Conservation (phyloP, 2,888 invertebrate species). For the Catocala sponsa region DNA sequence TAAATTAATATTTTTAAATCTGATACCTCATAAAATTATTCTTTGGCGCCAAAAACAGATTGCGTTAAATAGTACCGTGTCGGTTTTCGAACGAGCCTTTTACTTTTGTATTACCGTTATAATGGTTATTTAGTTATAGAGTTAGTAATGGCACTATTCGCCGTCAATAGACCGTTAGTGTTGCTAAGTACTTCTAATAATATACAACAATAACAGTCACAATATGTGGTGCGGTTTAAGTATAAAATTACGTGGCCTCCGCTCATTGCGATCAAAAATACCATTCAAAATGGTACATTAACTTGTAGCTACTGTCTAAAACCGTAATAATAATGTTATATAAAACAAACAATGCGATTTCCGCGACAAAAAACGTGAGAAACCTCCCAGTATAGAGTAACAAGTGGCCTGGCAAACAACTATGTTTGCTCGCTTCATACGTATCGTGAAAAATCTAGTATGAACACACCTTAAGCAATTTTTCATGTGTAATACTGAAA, state of each 20-base stretch:
- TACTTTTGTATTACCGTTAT: slow-evolving; percentile 10
- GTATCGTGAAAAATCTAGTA: slow-evolving; percentile 10
- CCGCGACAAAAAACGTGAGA: slow-evolving; percentile 14
- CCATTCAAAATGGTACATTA: slow-evolving; percentile 1
- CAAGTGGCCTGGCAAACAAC: neutral
- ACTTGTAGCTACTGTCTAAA: neutral
- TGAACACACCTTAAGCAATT: slow-evolving; percentile 11
- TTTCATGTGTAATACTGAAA: slow-evolving; percentile 17
- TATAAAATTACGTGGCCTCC: slow-evolving; percentile 18
- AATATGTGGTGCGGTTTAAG: slow-evolving; percentile 1
- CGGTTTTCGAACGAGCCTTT: neutral
- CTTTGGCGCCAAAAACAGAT: neutral
- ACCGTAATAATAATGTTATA: slow-evolving; percentile 10
- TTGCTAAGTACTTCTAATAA: slow-evolving; percentile 11
- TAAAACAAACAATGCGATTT: slow-evolving; percentile 15
- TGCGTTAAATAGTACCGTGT: neutral
- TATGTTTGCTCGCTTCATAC: neutral
- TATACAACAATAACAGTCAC: slow-evolving; percentile 7
- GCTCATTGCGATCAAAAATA: slow-evolving; percentile 9
- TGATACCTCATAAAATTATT: neutral
- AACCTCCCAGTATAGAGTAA: neutral
- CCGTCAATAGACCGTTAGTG: slow-evolving; percentile 14
- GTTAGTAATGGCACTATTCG: slow-evolving; percentile 8
- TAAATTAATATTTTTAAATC: neutral
- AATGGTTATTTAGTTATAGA: slow-evolving; percentile 9